Evolutionary conservation across 2,113 vertebrate genomes (phyloP), one percentile per base, ranked within the genome.

Genomic region (Onychostoma macrolepis): DNA sequence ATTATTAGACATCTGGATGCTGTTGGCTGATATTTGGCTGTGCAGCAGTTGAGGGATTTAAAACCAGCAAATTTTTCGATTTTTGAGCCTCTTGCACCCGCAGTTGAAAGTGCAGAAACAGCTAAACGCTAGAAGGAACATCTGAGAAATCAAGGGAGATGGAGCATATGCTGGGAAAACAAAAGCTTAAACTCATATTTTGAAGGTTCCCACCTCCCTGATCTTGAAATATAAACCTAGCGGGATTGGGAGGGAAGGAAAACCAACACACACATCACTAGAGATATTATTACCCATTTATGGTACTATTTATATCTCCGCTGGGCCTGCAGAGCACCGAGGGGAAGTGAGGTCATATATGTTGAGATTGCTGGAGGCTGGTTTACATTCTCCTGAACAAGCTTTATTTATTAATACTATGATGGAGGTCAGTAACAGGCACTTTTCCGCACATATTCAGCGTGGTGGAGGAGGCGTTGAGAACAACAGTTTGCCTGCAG

Each of bases 281-380:
- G 86, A 86, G 83, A 89, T 87, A 86, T 90, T 89, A 90, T 87
- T 88, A 86, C 80, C 88, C 74, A 82, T 89, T 75, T 87, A 86
- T 85, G 76, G 74, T 53, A 45, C 86, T 90, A 89, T 90, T 90
- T 90, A 87, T 90, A 89, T 58, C 80, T 38, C 33, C 33, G 38
- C 28, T 76, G 84, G 67, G 82, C 56, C 67, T 83, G 88, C 84
- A 43, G 74, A 80, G 69, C 72, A 84, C 74, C 33, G 38, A 83
- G 87, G 88, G 58, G 65, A 87, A 78, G 79, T 85, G 38, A 67
- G 84, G 84, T 77, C 84, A 86, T 76, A 79, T 86, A 75, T 79
- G 86, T 87, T 74, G 72, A 79, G 84, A 56, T 86, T 83, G 84
- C 89, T 30, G 82, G 50, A 83, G 84, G 84, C 79, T 67, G 80